phyloP scores from a whole-genome alignment of 1,140 invertebrate genomes.

The Metaphire vulgaris region DNA sequence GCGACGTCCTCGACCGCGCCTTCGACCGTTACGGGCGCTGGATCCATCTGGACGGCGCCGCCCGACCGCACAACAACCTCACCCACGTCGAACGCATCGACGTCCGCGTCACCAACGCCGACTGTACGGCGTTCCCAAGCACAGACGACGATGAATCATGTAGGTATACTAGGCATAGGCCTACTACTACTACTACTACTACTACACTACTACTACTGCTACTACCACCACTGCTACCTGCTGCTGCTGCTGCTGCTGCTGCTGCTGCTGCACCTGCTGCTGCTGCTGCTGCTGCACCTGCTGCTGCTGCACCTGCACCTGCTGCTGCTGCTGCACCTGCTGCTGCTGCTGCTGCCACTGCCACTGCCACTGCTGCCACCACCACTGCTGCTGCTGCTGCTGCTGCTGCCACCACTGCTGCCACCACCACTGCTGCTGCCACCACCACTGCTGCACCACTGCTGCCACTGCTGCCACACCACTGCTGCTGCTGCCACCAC shows the following conservation, averaged over 20 bases:
- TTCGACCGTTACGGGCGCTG: neutral
- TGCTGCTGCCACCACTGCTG: neutral
- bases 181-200: no score
- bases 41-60: neutral
- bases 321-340: neutral
- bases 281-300: no score
- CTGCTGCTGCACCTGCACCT: neutral
- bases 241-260: no score
- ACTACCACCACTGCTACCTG: no score
- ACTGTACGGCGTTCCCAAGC: neutral
- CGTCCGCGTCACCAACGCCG: neutral
- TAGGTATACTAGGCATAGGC: no score
- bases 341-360: neutral
- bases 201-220: no score
- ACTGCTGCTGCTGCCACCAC: neutral
- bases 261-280: no score
- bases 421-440: neutral
- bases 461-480: no score
- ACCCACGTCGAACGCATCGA: neutral
- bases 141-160: neutral
- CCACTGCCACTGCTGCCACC: neutral
- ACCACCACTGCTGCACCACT: neutral
- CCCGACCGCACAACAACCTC: neutral
- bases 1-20: neutral
- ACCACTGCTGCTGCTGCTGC: neutral